Conservation (phyloP, 2,888 invertebrate species). For the Trichacis sp. region DNA sequence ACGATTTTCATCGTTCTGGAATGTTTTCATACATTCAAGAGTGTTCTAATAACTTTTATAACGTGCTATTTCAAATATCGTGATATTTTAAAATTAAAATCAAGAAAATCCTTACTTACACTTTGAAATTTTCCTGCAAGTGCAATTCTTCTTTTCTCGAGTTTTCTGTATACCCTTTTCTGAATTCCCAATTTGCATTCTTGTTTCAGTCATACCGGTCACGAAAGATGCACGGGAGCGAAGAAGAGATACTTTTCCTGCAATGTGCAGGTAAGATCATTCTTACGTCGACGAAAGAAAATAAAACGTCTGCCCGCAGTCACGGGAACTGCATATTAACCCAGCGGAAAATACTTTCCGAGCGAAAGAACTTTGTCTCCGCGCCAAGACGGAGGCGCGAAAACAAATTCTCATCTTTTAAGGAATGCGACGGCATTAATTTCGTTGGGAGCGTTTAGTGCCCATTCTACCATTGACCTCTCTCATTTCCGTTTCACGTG, state of each 20-base stretch:
- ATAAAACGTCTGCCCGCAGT: not conserved
- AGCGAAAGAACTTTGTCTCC: not conserved
- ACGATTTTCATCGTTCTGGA: no score
- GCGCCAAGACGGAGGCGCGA: not conserved
- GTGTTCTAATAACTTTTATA: no score
- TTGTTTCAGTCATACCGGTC: conserved; percentile 74
- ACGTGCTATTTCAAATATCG: no score
- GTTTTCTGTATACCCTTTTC: no score
- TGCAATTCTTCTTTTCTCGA: no score
- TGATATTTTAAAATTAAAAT: no score
- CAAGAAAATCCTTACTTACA: no score
- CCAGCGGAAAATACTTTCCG: not conserved
- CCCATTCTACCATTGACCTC: not conserved
- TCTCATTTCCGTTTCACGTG: not conserved
- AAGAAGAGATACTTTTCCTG: conserved; percentile 90
- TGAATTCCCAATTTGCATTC: not conserved
- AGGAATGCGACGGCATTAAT: conserved; percentile 15
- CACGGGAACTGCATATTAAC: not conserved
- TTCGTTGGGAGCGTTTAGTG: conserved; percentile 15
- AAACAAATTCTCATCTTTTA: not conserved
- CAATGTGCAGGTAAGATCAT: conserved; percentile 79
- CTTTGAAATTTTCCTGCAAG: no score
- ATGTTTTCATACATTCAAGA: no score
- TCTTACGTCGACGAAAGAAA: no score
- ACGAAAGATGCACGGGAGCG: conserved; percentile 80